Evolutionary conservation across 2,888 invertebrate genomes (phyloP).

Genomic region (Chaitophorus viminalis): DNA sequence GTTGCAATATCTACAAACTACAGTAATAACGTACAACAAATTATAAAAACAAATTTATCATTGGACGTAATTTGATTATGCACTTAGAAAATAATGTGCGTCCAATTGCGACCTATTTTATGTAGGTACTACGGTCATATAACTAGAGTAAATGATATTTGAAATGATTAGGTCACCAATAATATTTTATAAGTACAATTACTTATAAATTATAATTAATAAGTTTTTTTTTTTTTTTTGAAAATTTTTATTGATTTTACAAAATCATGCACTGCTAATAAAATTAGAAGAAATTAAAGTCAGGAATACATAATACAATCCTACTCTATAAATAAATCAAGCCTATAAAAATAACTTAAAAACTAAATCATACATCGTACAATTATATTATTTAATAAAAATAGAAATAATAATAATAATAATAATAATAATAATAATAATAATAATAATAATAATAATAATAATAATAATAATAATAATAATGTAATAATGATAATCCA

Average conservation of each 20-base stretch:
- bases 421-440: slow-evolving; percentile 28
- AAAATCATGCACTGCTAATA: slow-evolving; percentile 58
- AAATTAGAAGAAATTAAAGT: slow-evolving; percentile 51
- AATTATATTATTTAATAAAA: slow-evolving; percentile 22
- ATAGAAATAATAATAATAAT: slow-evolving; percentile 32
- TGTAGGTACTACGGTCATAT: too few relatives aligned
- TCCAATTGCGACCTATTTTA: too few relatives aligned
- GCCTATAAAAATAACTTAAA: slow-evolving; percentile 56
- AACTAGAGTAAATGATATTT: too few relatives aligned
- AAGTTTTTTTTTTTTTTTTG: slow-evolving; percentile 12
- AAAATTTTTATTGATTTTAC: slow-evolving; percentile 58
- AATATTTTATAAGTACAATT: not conserved
- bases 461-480: slow-evolving; percentile 37
- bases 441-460: slow-evolving; percentile 30
- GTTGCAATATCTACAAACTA: too few relatives aligned
- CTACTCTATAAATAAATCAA: slow-evolving; percentile 56
- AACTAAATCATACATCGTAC: slow-evolving; percentile 33
- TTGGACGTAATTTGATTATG: too few relatives aligned
- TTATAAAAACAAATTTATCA: too few relatives aligned
- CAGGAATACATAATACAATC: slow-evolving; percentile 36
- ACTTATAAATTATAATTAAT: not conserved
- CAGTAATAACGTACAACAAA: too few relatives aligned
- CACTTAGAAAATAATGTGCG: too few relatives aligned
- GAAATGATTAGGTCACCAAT: not conserved
- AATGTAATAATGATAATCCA: slow-evolving; percentile 28